Base-by-base conservation (phyloP, 2,797 vertebrate species). In the Thripadectes ignobilis region DNA sequence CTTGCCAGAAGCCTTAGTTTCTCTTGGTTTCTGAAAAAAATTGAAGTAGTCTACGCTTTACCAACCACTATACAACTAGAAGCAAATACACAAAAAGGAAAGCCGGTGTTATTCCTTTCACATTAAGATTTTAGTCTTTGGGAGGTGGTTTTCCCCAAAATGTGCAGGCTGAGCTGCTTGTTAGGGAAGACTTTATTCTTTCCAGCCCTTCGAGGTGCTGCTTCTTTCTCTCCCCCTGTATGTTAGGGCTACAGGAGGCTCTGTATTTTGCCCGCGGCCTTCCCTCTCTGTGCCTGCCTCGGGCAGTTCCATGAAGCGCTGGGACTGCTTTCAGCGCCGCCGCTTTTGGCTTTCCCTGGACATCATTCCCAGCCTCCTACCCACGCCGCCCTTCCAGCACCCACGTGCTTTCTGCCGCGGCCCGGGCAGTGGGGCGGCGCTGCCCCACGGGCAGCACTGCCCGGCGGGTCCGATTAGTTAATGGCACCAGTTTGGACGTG, bases 391-490 rank as follows among this genome's bases (percentile, higher is more conserved):
- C 51, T 63, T 59, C 51, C 16, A 34, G 58, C 24, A 3, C n/a
- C 1, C 32, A 5, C 0, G 15, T 34, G 27, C 38, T 41, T 32
- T 34, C 75, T 23, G 54, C 65, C 8, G 41, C 1, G 1, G 32
- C 12, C 46, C 14, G 2, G 38, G 48, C 71, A 17, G 26, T 3
- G 3, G 0, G 6, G 36, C 36, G 36, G 36, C 36, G 36, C 36
- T 38, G 36, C 36, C 38, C 38, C 38, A 13, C 38, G 38, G 38
- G 45, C 43, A 38, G 8, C 0, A 21, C 66, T 21, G 32, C 19
- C 43, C 1, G 1, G 8, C 13, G 2, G 34, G 8, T 36, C 7
- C 4, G 1, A 13, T 14, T 46, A 12, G 22, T 46, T 46, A 22
- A 21, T 22, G 21, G 45, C 21, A 22, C 45, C 11, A 11, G 21